Percentiles rank a stretch among this genome's conserved stretches.
phyloP scores from a whole-genome alignment of 2,888 invertebrate species.

The Kryphioiulus occultus region DNA sequence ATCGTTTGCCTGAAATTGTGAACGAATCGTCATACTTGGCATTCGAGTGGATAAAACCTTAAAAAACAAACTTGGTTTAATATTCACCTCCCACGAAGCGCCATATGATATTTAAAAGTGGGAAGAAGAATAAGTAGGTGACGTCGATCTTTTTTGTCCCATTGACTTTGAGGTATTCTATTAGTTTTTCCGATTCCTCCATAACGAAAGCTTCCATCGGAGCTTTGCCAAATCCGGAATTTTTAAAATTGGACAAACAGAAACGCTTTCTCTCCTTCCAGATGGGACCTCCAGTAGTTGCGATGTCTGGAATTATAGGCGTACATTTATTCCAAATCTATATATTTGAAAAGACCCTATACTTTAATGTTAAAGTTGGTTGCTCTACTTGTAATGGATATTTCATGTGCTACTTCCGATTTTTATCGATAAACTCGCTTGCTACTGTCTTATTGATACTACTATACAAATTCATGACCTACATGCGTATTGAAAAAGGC shows the following conservation, averaged over 20 bases:
- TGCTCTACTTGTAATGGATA: background rate
- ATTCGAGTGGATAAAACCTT: too few relatives aligned
- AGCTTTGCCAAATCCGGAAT: background rate
- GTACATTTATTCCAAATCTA: background rate
- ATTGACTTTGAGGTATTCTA: background rate
- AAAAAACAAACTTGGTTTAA: too few relatives aligned
- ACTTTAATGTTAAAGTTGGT: background rate
- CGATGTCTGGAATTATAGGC: background rate
- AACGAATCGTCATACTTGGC: too few relatives aligned
- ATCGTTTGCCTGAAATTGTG: constrained; percentile 1
- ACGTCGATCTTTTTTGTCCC: background rate
- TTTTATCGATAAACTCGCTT: too few relatives aligned
- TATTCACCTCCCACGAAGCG: background rate
- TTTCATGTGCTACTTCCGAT: too few relatives aligned
- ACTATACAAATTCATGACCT: too few relatives aligned
- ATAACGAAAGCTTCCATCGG: background rate
- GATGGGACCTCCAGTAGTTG: background rate
- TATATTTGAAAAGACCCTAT: background rate
- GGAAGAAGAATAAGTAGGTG: background rate
- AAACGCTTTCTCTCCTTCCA: constrained; percentile 26
- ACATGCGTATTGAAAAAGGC: too few relatives aligned
- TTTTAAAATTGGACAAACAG: constrained; percentile 15
- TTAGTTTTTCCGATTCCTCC: constrained; percentile 12
- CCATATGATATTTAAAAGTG: background rate
- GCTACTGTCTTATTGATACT: too few relatives aligned